These are phyloP conservation scores for Poeciliopsis turrubarensis DNA, from an alignment of 2,113 vertebrate genomes.

Conservation along the genomic window DNA sequence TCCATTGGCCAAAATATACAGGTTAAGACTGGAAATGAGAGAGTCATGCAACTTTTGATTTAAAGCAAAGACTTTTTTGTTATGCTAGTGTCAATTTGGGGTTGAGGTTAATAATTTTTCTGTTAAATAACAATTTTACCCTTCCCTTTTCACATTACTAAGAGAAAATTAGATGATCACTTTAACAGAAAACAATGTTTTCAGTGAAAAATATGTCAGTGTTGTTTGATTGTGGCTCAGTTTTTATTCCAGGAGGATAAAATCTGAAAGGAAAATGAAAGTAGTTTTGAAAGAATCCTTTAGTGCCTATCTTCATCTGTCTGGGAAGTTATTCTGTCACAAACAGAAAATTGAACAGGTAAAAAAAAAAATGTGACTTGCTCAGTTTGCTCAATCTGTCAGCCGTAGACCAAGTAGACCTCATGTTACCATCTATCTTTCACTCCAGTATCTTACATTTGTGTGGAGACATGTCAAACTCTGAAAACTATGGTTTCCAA, in stretches of 20 bases:
- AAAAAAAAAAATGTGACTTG: background rate
- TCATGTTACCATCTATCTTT: slow-evolving; percentile 7
- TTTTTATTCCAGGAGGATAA: background rate
- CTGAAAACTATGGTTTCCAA: slow-evolving; percentile 15
- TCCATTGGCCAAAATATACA: background rate
- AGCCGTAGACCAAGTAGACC: background rate
- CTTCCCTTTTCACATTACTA: too few species aligned
- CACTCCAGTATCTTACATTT: slow-evolving; percentile 7
- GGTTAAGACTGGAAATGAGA: background rate
- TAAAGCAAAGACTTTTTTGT: background rate
- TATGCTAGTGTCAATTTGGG: background rate
- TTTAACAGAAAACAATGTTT: background rate
- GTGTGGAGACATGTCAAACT: slow-evolving; percentile 16
- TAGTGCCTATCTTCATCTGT: background rate
- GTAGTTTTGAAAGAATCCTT: background rate
- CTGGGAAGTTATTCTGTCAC: background rate
- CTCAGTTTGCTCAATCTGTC: background rate
- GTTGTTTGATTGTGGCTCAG: background rate
- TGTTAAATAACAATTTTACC: background rate
- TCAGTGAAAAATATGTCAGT: background rate
- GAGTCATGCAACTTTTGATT: background rate
- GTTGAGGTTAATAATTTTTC: background rate
- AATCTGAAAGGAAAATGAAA: background rate
- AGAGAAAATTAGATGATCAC: too few species aligned
- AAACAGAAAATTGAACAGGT: background rate